Evolutionary conservation across 2,113 vertebrate species (phyloP).

Genomic region (Eleginops maclovinus): DNA sequence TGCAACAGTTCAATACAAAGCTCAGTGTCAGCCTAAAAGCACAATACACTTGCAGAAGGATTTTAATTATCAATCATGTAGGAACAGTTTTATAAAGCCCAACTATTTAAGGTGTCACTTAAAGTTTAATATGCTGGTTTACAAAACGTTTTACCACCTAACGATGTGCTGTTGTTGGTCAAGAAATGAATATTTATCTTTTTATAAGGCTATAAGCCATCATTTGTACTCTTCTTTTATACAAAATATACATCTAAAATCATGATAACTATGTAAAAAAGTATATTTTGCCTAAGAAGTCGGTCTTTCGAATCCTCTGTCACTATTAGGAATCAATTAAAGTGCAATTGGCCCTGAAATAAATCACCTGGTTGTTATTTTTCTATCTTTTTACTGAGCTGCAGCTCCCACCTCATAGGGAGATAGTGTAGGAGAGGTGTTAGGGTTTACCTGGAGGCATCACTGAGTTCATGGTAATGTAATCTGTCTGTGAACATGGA

Average conservation of each 20-base stretch:
- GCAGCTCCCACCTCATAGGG: not conserved
- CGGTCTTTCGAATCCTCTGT: not conserved
- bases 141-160: not conserved
- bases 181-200: too few relatives aligned
- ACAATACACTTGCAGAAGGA: not conserved
- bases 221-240: not conserved
- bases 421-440: not conserved
- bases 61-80: not conserved
- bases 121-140: not conserved
- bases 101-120: not conserved
- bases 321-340: not conserved
- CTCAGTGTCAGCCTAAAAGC: not conserved
- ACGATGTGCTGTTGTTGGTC: not conserved
- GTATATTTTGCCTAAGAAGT: not conserved
- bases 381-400: not conserved
- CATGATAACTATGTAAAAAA: not conserved
- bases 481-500: not conserved
- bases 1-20: too few relatives aligned
- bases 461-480: slow-evolving; percentile 5
- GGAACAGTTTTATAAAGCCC: not conserved
- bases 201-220: too few relatives aligned
- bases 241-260: not conserved
- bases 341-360: not conserved
- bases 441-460: slow-evolving; percentile 1
- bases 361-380: not conserved